Evolutionary conservation across 2,888 invertebrate species (phyloP), one percentile per base, ranked within the genome.

Genomic region (Brachypalpus laphriformis): DNA sequence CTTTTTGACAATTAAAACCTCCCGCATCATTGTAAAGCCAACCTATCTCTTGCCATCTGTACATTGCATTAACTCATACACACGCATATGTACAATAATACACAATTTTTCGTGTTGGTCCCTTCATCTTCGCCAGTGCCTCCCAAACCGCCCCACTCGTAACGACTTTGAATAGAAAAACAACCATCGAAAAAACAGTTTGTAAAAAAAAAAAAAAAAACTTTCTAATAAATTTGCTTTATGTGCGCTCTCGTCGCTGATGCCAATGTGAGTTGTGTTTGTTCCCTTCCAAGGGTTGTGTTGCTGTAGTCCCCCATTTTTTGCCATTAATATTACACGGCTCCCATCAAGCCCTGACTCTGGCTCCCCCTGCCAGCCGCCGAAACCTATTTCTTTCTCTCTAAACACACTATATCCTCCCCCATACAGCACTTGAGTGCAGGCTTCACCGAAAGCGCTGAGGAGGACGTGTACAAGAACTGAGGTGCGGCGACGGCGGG

Each of bases 171-270:
- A 40, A 76, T 85, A 86, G 83, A 87, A 87, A 87, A 85, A 85
- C 81, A 87, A 87, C 75, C 78, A 71, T 76, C 80, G 68, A 80
- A 87, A 76, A 80, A 83, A 56, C 80, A 83, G 78, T 80, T 80
- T 80, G 76, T 72, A 81, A 71, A 70, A 71, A 75, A 71, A 51
- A 25, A 34, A 87, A 86, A 86, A 88, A 61, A 87, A 90, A 90
- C 90, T 91, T 91, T 91, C 91, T 91, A 91, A 91, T 91, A 91
- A 91, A 91, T 91, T 91, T 91, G 89, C 90, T 91, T 90, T 90
- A 91, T 91, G 91, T 90, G 90, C 89, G 89, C 89, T 88, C 89
- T 75, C 66, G 78, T 72, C 68, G 78, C 87, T 88, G 87, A 85
- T 87, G 86, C 56, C 76, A 76, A 63, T 59, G 70, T 66, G 57